Percentiles rank a stretch among this genome's conserved stretches.
These are phyloP conservation scores for Acrocephalus arundinaceus DNA, from an alignment of 2,113 vertebrate genomes.

Conservation along the genomic window DNA sequence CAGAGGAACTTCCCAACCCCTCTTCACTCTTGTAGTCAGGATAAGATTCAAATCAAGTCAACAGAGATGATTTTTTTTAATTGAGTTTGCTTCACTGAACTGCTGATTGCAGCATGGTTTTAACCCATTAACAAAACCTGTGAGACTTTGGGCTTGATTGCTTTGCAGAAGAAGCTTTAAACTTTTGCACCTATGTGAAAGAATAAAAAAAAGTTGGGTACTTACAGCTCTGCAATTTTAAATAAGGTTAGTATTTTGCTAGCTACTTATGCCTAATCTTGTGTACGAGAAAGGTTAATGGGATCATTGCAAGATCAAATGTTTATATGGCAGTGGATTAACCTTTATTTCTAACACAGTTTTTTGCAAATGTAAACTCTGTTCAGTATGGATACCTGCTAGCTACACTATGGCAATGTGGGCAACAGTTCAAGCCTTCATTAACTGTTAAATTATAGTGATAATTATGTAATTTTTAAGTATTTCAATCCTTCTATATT, in stretches of 20 bases:
- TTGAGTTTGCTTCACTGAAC: not conserved
- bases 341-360: slow-evolving; percentile 40
- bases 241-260: slow-evolving; percentile 25
- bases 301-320: slow-evolving; percentile 51
- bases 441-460: slow-evolving; percentile 39
- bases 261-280: slow-evolving; percentile 26
- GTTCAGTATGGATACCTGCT: not conserved
- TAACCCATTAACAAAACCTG: not conserved
- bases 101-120: not conserved
- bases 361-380: slow-evolving; percentile 28
- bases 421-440: slow-evolving; percentile 46
- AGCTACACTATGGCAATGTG: not conserved
- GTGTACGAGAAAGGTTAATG: slow-evolving; percentile 45
- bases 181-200: not conserved
- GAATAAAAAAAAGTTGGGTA: not conserved
- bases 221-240: not conserved
- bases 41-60: not conserved
- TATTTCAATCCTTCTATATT: not conserved
- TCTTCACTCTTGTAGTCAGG: not conserved
- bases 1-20: not conserved
- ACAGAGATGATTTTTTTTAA: not conserved
- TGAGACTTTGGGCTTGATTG: not conserved
- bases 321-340: slow-evolving; percentile 58
- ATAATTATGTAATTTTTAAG: slow-evolving; percentile 33
- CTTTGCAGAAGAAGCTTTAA: not conserved